Percentiles rank a stretch among this genome's conserved stretches.
phyloP scores from a whole-genome alignment of 2,888 invertebrate genomes.

The Pristionchus mayeri region DNA sequence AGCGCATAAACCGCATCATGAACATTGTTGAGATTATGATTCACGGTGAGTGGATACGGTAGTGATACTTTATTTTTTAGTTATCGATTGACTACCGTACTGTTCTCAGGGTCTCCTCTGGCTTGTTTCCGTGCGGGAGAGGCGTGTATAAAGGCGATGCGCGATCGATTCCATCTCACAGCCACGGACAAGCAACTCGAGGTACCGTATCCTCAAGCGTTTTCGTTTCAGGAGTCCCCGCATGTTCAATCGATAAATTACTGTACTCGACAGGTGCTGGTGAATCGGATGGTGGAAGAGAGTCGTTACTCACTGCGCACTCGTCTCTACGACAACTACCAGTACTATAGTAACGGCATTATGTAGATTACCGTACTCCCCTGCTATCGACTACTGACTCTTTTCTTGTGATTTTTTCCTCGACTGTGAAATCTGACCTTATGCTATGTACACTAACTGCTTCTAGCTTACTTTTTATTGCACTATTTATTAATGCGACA shows the following conservation, averaged over 20 bases:
- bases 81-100: background rate
- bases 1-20: conserved; percentile 96
- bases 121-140: conserved; percentile 95
- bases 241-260: conserved; percentile 78
- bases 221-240: background rate
- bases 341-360: conserved; percentile 81
- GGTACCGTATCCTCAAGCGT: conserved; percentile 1
- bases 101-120: conserved; percentile 88
- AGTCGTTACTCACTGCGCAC: conserved; percentile 96
- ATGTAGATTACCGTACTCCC: conserved; percentile 52
- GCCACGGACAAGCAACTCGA: conserved; percentile 82
- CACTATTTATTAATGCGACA: too few species aligned
- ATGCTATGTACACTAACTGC: conserved; percentile 26
- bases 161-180: conserved; percentile 93
- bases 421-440: too few species aligned
- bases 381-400: background rate
- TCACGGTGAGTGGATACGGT: conserved; percentile 83
- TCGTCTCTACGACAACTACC: conserved; percentile 97
- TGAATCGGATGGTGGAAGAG: conserved; percentile 93
- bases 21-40: conserved; percentile 97
- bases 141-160: conserved; percentile 90
- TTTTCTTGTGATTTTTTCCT: background rate
- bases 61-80: background rate
- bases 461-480: background rate
- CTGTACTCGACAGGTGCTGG: conserved; percentile 76